Evolutionary conservation across 2,113 vertebrate genomes (phyloP), one percentile per base, ranked within the genome.

Genomic region (Prunella himalayana): DNA sequence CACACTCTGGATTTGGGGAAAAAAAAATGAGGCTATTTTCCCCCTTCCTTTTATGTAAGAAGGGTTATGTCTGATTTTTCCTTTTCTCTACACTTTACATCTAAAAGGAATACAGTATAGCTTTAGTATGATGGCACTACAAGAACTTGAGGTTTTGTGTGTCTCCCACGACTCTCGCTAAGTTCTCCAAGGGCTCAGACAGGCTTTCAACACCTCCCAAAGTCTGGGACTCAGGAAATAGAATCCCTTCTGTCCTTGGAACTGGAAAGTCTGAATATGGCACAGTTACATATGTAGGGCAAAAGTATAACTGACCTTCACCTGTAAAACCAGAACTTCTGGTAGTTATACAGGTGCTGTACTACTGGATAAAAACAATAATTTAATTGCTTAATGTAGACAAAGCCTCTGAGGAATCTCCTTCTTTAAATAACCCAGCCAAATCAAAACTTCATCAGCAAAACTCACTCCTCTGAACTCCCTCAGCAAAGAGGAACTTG

Each of bases 381-480:
- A 93, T 92, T 94, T 96, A 95, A 96, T 96, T 90, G 85, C 94
- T 77, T 92, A 83, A 94, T 83, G 82, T 64, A 94, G 88, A 94
- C 50, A 60, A 94, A 92, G 87, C 79, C 92, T 75, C 95, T 61
- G n/a, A 94, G 86, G 88, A 64, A 73, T 90, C 56, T 72, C 64
- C 35, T 77, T 68, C 90, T 95, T 81, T 79, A 95, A 94, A 96
- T 88, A 95, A 94, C 20, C n/a, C 72, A 82, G 80, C 31, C 80
- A 88, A 90, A 92, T 60, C 79, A 90, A 89, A 95, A 84, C 68
- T 83, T 64, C 63, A 82, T 53, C 73, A 78, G 68, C 37, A 75
- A 90, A 92, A 73, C 53, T 35, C 80, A 68, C 35, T 82, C 30
- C 5, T 31, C 45, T 7, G 16, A 83, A 86, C 68, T 71, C 68